These are phyloP conservation scores for Frieseomelitta varia DNA, from an alignment of 1,140 invertebrate genomes.

Conservation along the genomic window DNA sequence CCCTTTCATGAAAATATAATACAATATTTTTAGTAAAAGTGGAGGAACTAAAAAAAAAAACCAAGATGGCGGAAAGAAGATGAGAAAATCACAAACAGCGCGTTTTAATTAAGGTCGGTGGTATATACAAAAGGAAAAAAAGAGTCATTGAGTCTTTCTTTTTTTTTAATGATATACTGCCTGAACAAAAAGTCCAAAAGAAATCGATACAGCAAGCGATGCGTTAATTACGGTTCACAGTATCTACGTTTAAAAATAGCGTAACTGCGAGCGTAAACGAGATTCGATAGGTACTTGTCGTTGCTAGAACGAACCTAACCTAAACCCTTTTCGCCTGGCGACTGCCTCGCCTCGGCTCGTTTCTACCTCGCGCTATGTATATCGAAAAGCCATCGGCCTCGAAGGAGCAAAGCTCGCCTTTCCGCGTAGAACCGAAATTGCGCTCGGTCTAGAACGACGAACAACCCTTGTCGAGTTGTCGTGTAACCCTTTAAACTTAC, in stretches of 20 bases:
- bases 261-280: neutral
- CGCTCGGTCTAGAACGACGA: neutral
- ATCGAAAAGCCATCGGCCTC: slow-evolving; percentile 25
- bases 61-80: too few relatives aligned
- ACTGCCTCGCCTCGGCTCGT: neutral
- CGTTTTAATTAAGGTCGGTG: neutral
- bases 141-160: neutral
- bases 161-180: too few relatives aligned
- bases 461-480: slow-evolving; percentile 10
- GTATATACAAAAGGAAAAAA: neutral
- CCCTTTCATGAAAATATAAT: too few relatives aligned
- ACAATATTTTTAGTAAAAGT: too few relatives aligned
- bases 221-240: neutral
- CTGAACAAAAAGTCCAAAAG: neutral
- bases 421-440: neutral
- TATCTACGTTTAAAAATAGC: neutral
- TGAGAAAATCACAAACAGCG: neutral
- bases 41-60: too few relatives aligned
- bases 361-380: neutral
- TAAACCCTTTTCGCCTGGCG: neutral
- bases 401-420: neutral
- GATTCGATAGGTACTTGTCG: neutral
- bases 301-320: neutral
- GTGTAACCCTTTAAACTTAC: slow-evolving; percentile 41
- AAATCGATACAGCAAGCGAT: neutral